These are phyloP conservation scores for Bombus confusus DNA, from an alignment of 1,140 invertebrate genomes.

Conservation along the genomic window DNA sequence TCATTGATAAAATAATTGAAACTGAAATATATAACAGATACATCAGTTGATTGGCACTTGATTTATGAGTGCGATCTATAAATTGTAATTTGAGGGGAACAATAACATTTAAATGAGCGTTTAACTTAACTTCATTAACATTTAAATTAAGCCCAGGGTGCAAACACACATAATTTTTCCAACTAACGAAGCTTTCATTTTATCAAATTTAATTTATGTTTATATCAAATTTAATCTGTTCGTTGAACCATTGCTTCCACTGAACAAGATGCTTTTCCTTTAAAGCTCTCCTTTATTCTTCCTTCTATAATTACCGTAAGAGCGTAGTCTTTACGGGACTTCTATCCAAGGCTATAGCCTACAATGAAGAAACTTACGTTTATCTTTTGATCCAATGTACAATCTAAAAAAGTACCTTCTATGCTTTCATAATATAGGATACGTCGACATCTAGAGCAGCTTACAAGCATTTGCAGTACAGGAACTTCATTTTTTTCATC, in stretches of 20 bases:
- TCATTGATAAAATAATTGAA: neutral
- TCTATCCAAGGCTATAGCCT: neutral
- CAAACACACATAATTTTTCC: no score
- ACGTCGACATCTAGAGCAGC: constrained; percentile 25
- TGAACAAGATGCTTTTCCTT: neutral
- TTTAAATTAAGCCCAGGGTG: no score
- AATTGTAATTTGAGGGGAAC: neutral
- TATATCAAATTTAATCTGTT: no score
- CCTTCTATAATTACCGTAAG: neutral
- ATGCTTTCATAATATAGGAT: constrained; percentile 13
- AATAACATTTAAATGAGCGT: no score
- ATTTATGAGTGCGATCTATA: neutral
- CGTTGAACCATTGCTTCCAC: neutral
- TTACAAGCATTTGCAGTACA: constrained; percentile 28
- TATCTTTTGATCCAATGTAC: constrained; percentile 24
- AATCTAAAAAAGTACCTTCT: constrained; percentile 26
- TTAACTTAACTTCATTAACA: no score
- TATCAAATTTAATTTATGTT: no score
- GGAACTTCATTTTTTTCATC: constrained; percentile 24
- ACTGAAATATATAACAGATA: neutral
- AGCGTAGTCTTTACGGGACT: neutral
- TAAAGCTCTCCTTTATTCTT: neutral
- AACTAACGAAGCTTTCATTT: no score
- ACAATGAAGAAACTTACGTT: constrained; percentile 46
- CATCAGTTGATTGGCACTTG: neutral